Percentiles rank a stretch among this genome's conserved stretches.
Conservation (phyloP, 2,888 invertebrate genomes). For the Iselma pallidipennis region DNA sequence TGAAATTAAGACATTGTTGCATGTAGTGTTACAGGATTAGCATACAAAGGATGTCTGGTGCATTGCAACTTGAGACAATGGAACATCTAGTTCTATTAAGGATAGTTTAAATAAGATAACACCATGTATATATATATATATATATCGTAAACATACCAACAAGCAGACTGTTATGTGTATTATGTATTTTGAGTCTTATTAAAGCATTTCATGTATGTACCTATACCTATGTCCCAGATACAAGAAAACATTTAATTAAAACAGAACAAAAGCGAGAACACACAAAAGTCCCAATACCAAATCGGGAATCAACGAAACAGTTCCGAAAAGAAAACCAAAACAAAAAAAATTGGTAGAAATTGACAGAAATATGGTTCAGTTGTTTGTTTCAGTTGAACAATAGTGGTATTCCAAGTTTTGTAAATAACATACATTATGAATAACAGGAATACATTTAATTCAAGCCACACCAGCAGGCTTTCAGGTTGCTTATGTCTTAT, state of each 20-base stretch:
- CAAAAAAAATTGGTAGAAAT: not conserved
- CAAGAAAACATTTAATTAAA: conserved; percentile 10
- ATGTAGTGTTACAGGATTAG: conserved; percentile 18
- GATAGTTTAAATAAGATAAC: conserved; percentile 16
- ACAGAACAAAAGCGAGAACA: not conserved
- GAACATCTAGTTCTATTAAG: conserved; percentile 24
- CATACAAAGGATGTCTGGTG: conserved; percentile 23
- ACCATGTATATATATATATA: too few relatives aligned
- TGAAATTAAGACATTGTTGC: conserved; percentile 24
- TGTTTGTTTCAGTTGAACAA: conserved; percentile 9
- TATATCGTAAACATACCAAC: conserved; percentile 13
- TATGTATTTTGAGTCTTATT: conserved; percentile 5
- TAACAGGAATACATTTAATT: conserved; percentile 32
- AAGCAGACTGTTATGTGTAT: conserved; percentile 12
- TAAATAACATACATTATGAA: conserved; percentile 32
- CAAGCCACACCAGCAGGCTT: conserved; percentile 27
- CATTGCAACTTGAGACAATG: conserved; percentile 20
- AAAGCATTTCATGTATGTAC: too few relatives aligned
- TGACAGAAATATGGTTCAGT: not conserved
- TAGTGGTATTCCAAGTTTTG: conserved; percentile 30
- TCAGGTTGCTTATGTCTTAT: conserved; percentile 28
- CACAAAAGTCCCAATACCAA: too few relatives aligned
- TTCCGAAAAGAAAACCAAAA: not conserved
- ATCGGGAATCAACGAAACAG: too few relatives aligned
- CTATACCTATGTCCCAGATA: not conserved